These are phyloP conservation scores for Drosophila serrata DNA, from an alignment of 1,140 invertebrate genomes.

Conservation along the genomic window DNA sequence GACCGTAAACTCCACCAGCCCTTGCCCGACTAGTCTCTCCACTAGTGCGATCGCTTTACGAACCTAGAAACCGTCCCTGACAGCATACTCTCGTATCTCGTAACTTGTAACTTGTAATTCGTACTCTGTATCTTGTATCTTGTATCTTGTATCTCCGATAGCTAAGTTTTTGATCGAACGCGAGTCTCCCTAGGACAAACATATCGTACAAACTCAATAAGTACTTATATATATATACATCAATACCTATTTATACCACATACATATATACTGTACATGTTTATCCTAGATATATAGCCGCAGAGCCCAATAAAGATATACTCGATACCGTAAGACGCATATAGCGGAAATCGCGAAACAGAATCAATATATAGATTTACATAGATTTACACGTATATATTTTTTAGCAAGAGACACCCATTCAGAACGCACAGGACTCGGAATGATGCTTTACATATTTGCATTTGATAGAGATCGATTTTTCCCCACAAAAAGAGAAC, in stretches of 20 bases:
- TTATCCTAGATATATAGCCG: conserved; percentile 41
- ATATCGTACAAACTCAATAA: conserved; percentile 81
- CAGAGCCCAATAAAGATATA: conserved; percentile 45
- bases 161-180: conserved; percentile 44
- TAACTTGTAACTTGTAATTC: conserved; percentile 20
- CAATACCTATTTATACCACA: conserved; percentile 46
- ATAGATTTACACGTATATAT: conserved; percentile 50
- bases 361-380: conserved; percentile 44
- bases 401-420: conserved; percentile 73
- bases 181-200: conserved; percentile 73
- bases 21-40: conserved; percentile 64
- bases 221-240: conserved; percentile 59
- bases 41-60: conserved; percentile 72
- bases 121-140: conserved; percentile 28
- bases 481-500: conserved; percentile 39
- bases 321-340: conserved; percentile 31
- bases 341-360: conserved; percentile 30
- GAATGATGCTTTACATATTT: conserved; percentile 73
- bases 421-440: conserved; percentile 72
- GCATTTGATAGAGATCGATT: conserved; percentile 77
- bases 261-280: conserved; percentile 46
- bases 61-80: conserved; percentile 81
- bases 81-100: conserved; percentile 56
- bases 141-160: conserved; percentile 50
- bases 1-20: conserved; percentile 33